Evolutionary conservation across 2,113 vertebrate genomes (phyloP).

Genomic region (Tetrax tetrax): DNA sequence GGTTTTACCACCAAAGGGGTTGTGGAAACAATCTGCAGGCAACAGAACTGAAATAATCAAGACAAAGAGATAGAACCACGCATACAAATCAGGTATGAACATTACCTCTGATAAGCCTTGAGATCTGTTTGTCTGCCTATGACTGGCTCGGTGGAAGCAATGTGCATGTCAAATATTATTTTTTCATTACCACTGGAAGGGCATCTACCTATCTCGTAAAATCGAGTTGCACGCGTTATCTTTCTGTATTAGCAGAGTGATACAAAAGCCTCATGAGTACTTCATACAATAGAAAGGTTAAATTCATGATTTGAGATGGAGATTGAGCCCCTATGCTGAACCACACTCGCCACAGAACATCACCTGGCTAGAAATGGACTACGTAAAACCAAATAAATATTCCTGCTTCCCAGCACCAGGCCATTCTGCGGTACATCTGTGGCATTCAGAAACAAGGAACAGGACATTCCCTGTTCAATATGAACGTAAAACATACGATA

Average conservation of each 20-base stretch:
- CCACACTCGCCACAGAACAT: not conserved
- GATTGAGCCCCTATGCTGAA: not conserved
- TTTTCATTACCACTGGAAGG: not conserved
- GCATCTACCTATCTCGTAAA: not conserved
- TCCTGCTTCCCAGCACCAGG: not conserved
- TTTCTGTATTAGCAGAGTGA: not conserved
- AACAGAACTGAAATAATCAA: not conserved
- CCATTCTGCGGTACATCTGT: not conserved
- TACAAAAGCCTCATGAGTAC: not conserved
- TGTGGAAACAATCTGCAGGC: not conserved
- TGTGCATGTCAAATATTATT: not conserved
- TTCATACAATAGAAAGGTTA: not conserved
- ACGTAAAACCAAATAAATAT: not conserved
- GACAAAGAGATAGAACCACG: not conserved
- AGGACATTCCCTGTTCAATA: not conserved
- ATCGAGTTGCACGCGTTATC: accelerated
- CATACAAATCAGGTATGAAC: not conserved
- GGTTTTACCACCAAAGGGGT: not conserved
- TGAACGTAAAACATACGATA: not conserved
- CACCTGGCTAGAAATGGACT: not conserved
- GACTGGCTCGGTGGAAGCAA: not conserved
- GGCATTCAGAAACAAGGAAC: not conserved
- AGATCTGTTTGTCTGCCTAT: not conserved
- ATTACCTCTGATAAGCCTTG: not conserved
- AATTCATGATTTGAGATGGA: not conserved